Evolutionary conservation across 37 sponge, comb jelly and placozoan species (phyloP), one percentile per base, ranked within the genome.

Genomic region (Sycon ciliatum): DNA sequence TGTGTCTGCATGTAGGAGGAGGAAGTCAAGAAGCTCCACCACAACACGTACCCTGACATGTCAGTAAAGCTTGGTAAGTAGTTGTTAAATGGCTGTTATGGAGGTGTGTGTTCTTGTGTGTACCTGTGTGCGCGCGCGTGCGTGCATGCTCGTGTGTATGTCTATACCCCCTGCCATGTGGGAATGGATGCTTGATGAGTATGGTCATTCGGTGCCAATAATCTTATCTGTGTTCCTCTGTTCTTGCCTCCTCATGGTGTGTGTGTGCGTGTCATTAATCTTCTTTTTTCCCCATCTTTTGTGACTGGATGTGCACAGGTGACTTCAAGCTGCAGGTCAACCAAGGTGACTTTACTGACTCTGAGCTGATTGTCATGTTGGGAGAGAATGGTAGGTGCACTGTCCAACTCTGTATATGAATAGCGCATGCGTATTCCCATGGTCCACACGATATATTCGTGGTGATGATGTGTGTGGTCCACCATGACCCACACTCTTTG

Each of bases 351-450:
- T 97, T 97, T 74, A 92, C 93, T 4, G 99, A 92, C 76, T 92
- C 94, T 39, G 99, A 97, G 76, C 92, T 97, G 27, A 89, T 97
- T 69, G 99, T 97, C 27, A 89, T 97, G 94, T 68, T 97, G 57
- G 99, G 99, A 68, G 99, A 97, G 78, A 97, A 97, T 56, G 99
- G 71, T 27, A 29, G 3, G 65, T n/a, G n/a, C n/a, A n/a, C n/a
- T n/a, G n/a, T n/a, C n/a, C n/a, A n/a, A n/a, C n/a, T 49, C 20
- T 20, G 20, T 20, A 0, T 49, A n/a, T 20, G 20, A n/a, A 16
- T 49, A n/a, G 20, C 20, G 54, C 54, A 49, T 20, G 20, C 16
- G 54, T 49, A 20, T 16, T 49, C 16, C 20, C 20, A 49, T 49
- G 16, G 0, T 49, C 20, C 16, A 20, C 54, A n/a, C n/a, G n/a